Base-by-base conservation (phyloP, 2,888 invertebrate species). In the Tineola bisselliella region DNA sequence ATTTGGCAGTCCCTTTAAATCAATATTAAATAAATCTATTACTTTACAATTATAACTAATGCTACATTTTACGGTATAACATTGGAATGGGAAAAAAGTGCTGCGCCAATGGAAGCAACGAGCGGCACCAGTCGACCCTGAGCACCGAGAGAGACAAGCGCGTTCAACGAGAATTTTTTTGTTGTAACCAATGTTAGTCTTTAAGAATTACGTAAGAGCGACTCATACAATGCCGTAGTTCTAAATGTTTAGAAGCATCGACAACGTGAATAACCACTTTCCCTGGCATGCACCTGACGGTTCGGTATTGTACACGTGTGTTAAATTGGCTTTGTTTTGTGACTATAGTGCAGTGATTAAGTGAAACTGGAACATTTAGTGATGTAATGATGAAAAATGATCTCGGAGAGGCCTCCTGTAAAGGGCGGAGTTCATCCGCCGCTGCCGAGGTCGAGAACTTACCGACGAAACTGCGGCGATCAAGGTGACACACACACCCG, bases 381-480 rank as follows among this genome's bases (percentile, higher is more conserved):
- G 60, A 70, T 75, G 76, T 63, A 63, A 78, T 78, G 79, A 76
- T 80, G 81, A 76, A 84, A 79, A 77, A 87, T 87, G 87, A 75
- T 84, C 70, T 77, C 80, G 69, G 83, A 87, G 70, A 84, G 82
- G 72, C 77, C 76, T 68, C 76, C 75, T 70, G 74, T 76, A 75
- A 79, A 77, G 67, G 75, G 88, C 75, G 74, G 86, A 73, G 70
- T 78, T 74, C 70, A 81, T 48, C 76, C 75, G 62, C 76, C 87
- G 59, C 75, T 76, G 65, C 79, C 81, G 68, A 81, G 84, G 75
- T 84, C 84, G 64, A 77, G 86, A 71, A 88, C 86, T 68, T 84
- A 88, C 61, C 82, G 90, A 67, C 79, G 88, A 71, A 88, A 89
- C 71, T 87, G 89, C 67, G 90, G 89, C 70, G 90, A 90, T 73